Conservation (phyloP, 2,113 vertebrate species). For the Corythaeola cristata region DNA sequence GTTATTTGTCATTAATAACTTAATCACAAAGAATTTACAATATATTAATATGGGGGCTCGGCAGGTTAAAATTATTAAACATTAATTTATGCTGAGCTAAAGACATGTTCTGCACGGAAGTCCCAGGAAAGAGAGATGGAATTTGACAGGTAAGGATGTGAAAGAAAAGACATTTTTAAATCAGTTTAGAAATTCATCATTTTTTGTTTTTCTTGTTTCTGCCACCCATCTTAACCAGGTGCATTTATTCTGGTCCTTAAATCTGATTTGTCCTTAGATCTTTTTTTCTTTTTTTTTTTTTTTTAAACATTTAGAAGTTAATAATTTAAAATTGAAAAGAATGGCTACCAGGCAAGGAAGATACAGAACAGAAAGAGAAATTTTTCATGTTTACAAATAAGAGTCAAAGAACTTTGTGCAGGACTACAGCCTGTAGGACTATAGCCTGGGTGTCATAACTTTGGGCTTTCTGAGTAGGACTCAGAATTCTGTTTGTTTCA, state of each 20-base stretch:
- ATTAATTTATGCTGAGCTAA: neutral
- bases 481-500: neutral
- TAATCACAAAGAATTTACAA: neutral
- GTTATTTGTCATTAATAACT: neutral
- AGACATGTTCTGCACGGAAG: neutral
- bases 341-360: neutral
- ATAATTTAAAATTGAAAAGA: neutral
- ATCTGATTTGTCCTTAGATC: neutral
- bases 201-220: neutral
- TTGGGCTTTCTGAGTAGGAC: neutral
- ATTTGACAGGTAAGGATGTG: neutral
- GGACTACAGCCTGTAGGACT: neutral
- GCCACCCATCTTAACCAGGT: neutral
- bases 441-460: neutral
- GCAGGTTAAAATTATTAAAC: neutral
- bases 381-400: neutral
- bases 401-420: neutral
- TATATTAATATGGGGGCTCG: neutral
- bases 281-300: neutral
- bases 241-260: neutral
- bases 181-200: neutral
- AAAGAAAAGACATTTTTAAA: neutral
- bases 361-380: neutral
- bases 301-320: neutral
- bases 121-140: neutral